A percentile compares a stretch with the other conserved stretches of the same genome.
phyloP scores from a whole-genome alignment of 2,797 vertebrate species.

The Anisognathus igniventris region DNA sequence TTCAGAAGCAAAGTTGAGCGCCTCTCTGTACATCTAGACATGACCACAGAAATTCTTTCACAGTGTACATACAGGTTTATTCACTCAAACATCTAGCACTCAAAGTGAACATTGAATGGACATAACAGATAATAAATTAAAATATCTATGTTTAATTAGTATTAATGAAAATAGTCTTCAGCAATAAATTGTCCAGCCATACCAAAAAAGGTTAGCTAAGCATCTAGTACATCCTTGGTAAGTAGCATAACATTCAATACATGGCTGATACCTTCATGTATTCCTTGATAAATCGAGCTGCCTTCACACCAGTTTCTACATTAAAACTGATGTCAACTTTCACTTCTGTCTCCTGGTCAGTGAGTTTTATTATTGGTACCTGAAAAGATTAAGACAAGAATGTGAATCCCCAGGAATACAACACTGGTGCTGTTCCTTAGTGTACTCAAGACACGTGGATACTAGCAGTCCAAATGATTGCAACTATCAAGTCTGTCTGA shows the following conservation, averaged over 20 bases:
- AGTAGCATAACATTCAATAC: not conserved
- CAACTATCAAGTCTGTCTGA: not conserved
- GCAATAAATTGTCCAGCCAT: not conserved
- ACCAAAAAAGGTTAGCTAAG: not conserved
- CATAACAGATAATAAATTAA: not conserved
- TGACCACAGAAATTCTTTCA: not conserved
- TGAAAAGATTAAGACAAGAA: conserved; percentile 57
- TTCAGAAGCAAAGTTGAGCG: not conserved
- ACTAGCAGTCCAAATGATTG: not conserved
- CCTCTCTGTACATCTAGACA: not conserved
- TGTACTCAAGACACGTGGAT: not conserved
- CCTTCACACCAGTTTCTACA: conserved; percentile 94
- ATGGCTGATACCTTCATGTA: conserved; percentile 85
- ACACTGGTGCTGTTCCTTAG: not conserved
- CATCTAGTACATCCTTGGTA: not conserved
- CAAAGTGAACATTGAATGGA: not conserved
- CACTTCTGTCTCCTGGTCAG: conserved; percentile 95
- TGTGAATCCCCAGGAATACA: not conserved
- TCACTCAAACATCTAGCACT: not conserved
- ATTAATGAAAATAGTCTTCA: not conserved
- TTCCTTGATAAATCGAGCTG: conserved; percentile 94
- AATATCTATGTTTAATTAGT: not conserved
- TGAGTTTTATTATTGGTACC: conserved; percentile 98
- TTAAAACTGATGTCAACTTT: conserved; percentile 99
- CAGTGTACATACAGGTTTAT: not conserved